Evolutionary conservation across 2,113 vertebrate species (phyloP).

Genomic region (Psittacara wagleri): DNA sequence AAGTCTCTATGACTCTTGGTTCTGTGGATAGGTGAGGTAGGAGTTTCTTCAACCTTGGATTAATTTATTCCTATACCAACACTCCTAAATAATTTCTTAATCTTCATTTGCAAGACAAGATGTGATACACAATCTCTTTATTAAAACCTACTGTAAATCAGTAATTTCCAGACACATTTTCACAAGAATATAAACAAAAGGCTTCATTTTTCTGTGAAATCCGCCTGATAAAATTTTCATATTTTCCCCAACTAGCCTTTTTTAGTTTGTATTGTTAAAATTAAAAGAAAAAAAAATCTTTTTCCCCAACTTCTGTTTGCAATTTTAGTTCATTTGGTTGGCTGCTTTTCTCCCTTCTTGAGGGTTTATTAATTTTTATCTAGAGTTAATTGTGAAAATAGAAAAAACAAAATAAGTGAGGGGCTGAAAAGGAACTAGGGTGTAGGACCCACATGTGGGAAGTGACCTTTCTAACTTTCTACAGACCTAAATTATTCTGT

Average conservation of each 20-base stretch:
- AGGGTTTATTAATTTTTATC: not conserved
- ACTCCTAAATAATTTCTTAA: not conserved
- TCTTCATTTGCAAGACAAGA: not conserved
- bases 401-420: not conserved
- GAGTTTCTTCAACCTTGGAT: not conserved
- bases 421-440: not conserved
- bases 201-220: not conserved
- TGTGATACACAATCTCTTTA: not conserved
- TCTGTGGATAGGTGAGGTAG: not conserved
- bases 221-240: accelerated
- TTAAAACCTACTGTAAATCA: not conserved
- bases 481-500: not conserved
- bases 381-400: not conserved
- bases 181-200: not conserved
- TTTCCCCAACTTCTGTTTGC: not conserved
- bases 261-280: accelerated
- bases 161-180: not conserved
- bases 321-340: not conserved
- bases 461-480: not conserved
- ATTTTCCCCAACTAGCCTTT: accelerated
- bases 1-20: not conserved
- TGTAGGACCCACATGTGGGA: accelerated
- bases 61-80: not conserved
- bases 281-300: not conserved
- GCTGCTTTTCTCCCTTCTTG: accelerated